These are phyloP conservation scores for Drosophila sp. DNA, from an alignment of 1,140 invertebrate genomes.

Conservation along the genomic window DNA sequence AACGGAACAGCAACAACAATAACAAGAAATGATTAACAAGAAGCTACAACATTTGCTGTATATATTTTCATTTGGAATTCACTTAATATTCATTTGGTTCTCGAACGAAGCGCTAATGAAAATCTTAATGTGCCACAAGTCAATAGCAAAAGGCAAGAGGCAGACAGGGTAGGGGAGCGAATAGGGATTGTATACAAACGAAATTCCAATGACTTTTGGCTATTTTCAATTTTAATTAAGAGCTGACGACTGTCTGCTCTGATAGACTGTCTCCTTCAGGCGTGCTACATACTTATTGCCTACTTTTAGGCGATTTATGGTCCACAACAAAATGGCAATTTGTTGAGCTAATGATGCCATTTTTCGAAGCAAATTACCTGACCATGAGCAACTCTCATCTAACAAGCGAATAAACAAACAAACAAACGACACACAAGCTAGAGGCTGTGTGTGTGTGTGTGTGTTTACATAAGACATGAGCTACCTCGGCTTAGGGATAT, in stretches of 20 bases:
- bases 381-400: conserved; percentile 38
- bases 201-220: conserved; percentile 39
- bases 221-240: conserved; percentile 79
- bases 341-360: conserved; percentile 79
- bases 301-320: conserved; percentile 68
- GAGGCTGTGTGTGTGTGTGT: conserved; percentile 6
- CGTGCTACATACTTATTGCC: conserved; percentile 32
- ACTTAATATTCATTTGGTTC: conserved; percentile 72
- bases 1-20: conserved; percentile 27
- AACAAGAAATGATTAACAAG: conserved; percentile 1
- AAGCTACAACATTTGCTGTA: conserved; percentile 50
- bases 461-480: conserved; percentile 2
- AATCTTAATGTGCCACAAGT: conserved; percentile 53
- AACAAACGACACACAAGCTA: conserved; percentile 24
- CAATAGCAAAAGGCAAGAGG: conserved; percentile 45
- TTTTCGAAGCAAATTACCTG: conserved; percentile 78
- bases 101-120: conserved; percentile 63
- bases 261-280: not conserved
- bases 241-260: conserved; percentile 24
- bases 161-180: not conserved
- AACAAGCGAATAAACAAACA: conserved; percentile 49
- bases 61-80: conserved; percentile 74
- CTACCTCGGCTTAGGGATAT: conserved; percentile 4
- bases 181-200: not conserved
- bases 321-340: conserved; percentile 69